Evolutionary conservation across 2,888 invertebrate genomes (phyloP), one percentile per base, ranked within the genome.

Genomic region (Cylloceria caligata): DNA sequence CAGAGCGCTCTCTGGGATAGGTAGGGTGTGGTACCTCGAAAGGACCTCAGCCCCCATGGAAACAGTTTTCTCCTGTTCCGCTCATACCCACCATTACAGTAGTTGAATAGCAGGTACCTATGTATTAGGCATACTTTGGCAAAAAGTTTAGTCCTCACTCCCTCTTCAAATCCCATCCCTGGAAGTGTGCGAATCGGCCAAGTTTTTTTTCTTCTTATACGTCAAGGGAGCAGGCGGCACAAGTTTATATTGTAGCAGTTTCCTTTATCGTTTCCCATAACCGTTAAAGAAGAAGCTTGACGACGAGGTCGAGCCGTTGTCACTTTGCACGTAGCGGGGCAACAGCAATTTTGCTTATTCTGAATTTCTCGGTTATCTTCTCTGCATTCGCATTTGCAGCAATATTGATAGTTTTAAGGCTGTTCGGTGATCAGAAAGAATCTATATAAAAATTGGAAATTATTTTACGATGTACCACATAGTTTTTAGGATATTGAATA

Each of bases 231-330:
- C 30, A 5, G 5, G 30, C 5, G 30, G 30, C 30, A 5, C 5
- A 30, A 30, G 30, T 30, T 30, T 30, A 30, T 4, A 30, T 30
- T 30, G 30, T 30, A 30, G 30, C 30, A 30, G 30, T 30, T 30
- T 30, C 30, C 30, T 30, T 30, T 30, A 30, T 30, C 30, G 30
- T 30, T 5, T 30, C 3, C 30, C 30, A 5, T 30, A 30, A 30
- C 30, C 3, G 30, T 30, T 30, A 30, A 30, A 30, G 30, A 30
- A 30, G 30, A 30, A 30, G 5, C 30, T 88, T 85, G 83, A 86
- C 84, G 85, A 83, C 84, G 83, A 76, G 84, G 77, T 57, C 42
- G 45, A 47, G 45, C 57, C 55, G 42, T 65, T 36, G 76, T 69
- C 69, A 36, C 49, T 69, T 49, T 30, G 42, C 52, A 49, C 21